phyloP scores from a whole-genome alignment of 2,113 vertebrate species.

The Labeo rohita region DNA sequence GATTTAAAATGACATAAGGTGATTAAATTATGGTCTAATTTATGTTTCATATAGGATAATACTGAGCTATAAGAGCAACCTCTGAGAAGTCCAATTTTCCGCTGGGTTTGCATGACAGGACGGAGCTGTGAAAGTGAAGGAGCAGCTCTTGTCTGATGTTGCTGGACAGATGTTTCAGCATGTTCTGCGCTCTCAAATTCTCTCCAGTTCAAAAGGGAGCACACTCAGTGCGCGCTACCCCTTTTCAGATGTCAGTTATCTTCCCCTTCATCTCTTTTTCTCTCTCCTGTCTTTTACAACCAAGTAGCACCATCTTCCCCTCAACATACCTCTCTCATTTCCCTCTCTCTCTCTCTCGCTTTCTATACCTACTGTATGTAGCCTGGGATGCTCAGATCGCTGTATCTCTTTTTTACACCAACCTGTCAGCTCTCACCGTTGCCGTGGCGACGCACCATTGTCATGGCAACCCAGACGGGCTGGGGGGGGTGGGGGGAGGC shows the following conservation, averaged over 20 bases:
- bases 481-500: constrained; percentile 46
- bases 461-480: constrained; percentile 72
- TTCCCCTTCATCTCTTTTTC: constrained; percentile 23
- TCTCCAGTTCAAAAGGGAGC: constrained; percentile 27
- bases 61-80: not conserved
- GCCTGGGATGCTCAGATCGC: constrained; percentile 57
- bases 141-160: constrained; percentile 27
- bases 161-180: constrained; percentile 35
- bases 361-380: constrained; percentile 54
- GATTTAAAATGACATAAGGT: not conserved
- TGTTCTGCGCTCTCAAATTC: constrained; percentile 21
- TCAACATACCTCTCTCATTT: constrained; percentile 22
- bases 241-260: constrained; percentile 25
- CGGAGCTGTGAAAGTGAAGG: not conserved
- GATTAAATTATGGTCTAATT: not conserved
- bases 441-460: constrained; percentile 65
- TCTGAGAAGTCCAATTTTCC: not conserved
- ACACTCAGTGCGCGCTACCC: not conserved
- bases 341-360: constrained; percentile 28
- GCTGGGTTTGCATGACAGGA: constrained; percentile 2
- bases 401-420: constrained; percentile 67
- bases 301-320: not conserved
- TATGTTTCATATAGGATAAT: not conserved
- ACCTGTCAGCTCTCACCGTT: constrained; percentile 68
- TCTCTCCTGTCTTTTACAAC: not conserved